Evolutionary conservation across 2,888 invertebrate genomes (phyloP), one percentile per base, ranked within the genome.

Genomic region (Hetaerina titia): DNA sequence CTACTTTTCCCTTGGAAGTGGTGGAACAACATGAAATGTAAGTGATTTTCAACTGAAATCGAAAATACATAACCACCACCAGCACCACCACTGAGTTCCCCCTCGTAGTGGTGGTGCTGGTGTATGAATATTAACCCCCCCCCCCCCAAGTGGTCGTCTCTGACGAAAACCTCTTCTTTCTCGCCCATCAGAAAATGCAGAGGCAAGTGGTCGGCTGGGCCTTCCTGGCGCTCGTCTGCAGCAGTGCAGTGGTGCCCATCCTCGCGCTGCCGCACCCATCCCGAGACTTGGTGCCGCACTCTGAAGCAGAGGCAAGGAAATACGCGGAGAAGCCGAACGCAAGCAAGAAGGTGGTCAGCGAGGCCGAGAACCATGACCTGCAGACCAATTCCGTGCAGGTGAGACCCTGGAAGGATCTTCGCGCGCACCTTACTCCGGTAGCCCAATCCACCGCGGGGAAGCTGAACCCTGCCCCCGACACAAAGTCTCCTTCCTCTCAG

Each of bases 291-390:
- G 95, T 96, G 95, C 95, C 96, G 95, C 95, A 96, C 15, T 89
- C 95, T 89, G 89, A 89, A 25, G 90, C 89, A 11, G 98, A 97
- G 96, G 98, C 98, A 95, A 97, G 99, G 95, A 99, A 99, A 97
- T 99, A 98, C 96, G 98, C 98, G 0, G 98, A 98, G 96, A 99
- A 99, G 96, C 98, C 99, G 22, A 99, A 99, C 96, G 98, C 98
- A 25, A 97, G 98, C 96, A 99, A 99, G 97, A 99, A 99, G 97
- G 98, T 98, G 8, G 98, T 98, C 5, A 96, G 98, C 64, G 98
- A 95, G 22, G 95, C 95, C 13, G 95, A 95, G 1, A 81, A 81
- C 81, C 95, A 96, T 96, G 98, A 98, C 96, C 97, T 98, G 95
- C 98, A 98, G 96, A 98, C 98, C 95, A 99, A 98, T 97, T 98